A percentile compares a stretch with the other conserved stretches of the same genome.
These are phyloP conservation scores for Globodera rostochiensis DNA, from an alignment of 1,140 invertebrate species.

Conservation along the genomic window DNA sequence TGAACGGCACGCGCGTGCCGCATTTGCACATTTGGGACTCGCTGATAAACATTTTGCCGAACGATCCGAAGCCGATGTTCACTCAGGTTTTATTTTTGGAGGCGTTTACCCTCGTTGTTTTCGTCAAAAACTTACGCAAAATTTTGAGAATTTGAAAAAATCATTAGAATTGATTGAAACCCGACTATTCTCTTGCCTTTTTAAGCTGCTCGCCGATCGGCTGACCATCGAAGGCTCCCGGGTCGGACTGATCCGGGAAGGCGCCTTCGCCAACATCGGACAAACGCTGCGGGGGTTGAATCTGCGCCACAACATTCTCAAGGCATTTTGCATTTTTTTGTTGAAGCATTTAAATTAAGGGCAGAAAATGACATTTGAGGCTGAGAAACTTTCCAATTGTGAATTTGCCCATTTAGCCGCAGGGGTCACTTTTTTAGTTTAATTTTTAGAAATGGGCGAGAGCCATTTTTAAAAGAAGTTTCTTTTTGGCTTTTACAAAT, in stretches of 20 bases:
- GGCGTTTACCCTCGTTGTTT: no score
- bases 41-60: slow-evolving; percentile 51
- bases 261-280: slow-evolving; percentile 41
- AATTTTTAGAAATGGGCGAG: no score
- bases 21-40: slow-evolving; percentile 54
- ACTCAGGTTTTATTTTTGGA: slow-evolving; percentile 28
- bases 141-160: background rate
- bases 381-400: no score
- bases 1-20: slow-evolving; percentile 51
- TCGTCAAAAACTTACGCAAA: no score
- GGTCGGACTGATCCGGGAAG: slow-evolving; percentile 50
- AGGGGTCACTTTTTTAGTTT: no score
- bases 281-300: slow-evolving; percentile 29
- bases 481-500: no score
- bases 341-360: no score
- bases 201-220: background rate
- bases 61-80: slow-evolving; percentile 41
- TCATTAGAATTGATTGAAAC: background rate
- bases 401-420: no score
- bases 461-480: no score
- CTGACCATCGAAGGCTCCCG: slow-evolving; percentile 49
- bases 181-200: background rate
- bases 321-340: slow-evolving; percentile 17
- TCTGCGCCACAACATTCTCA: slow-evolving; percentile 53
- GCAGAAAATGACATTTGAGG: no score